A percentile compares a stretch with the other conserved stretches of the same genome.
phyloP scores from a whole-genome alignment of 2,888 invertebrate genomes.

The Meganola albula region DNA sequence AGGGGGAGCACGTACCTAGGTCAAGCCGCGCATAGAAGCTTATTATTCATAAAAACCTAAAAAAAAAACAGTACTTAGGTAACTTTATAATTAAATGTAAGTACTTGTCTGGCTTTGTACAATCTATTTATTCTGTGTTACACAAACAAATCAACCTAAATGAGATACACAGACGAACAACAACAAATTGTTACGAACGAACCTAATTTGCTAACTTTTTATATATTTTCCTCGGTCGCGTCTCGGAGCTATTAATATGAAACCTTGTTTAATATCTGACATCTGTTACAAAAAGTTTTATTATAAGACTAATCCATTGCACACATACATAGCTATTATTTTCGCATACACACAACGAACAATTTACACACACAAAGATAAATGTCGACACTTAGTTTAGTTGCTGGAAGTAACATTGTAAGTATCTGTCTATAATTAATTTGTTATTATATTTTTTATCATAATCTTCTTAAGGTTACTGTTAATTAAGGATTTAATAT shows the following conservation, averaged over 20 bases:
- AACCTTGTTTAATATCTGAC: slow-evolving; percentile 76
- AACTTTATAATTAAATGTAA: too few relatives aligned
- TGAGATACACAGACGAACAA: slow-evolving; percentile 45
- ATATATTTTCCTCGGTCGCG: slow-evolving; percentile 66
- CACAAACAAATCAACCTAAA: slow-evolving; percentile 53
- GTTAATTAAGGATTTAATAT: slow-evolving; percentile 13
- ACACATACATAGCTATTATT: slow-evolving; percentile 41
- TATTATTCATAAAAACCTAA: too few relatives aligned
- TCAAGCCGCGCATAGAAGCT: too few relatives aligned
- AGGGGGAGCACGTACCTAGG: too few relatives aligned
- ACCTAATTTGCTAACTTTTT: slow-evolving; percentile 72
- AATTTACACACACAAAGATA: slow-evolving; percentile 7
- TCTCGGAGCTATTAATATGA: slow-evolving; percentile 70
- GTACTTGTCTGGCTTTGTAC: too few relatives aligned
- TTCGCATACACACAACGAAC: slow-evolving; percentile 34
- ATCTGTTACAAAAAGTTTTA: slow-evolving; percentile 78
- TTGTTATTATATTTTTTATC: slow-evolving; percentile 12
- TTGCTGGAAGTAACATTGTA: slow-evolving; percentile 41
- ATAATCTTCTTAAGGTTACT: slow-evolving; percentile 7
- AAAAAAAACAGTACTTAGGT: too few relatives aligned
- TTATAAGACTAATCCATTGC: slow-evolving; percentile 78
- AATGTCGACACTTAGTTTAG: slow-evolving; percentile 63
- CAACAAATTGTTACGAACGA: slow-evolving; percentile 56
- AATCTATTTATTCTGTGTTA: too few relatives aligned
- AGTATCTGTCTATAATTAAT: slow-evolving; percentile 32